Evolutionary conservation across 2,888 invertebrate genomes (phyloP).

Genomic region (Biston betularia): DNA sequence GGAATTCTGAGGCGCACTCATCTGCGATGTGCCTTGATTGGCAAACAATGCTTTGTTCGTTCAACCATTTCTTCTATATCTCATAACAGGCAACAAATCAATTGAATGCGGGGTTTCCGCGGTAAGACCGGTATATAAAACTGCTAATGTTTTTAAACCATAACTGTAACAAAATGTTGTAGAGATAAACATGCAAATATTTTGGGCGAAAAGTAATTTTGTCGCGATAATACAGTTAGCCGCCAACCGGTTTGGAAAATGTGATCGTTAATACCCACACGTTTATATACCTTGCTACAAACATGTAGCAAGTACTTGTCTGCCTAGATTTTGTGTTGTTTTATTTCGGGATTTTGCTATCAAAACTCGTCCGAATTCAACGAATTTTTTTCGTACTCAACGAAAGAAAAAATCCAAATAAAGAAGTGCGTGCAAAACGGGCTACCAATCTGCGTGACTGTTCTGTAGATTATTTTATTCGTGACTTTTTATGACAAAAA

Average conservation of each 20-base stretch:
- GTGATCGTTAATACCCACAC: slow-evolving; percentile 39
- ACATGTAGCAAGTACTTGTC: slow-evolving; percentile 8
- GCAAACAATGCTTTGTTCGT: slow-evolving; percentile 69
- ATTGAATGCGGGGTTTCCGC: slow-evolving; percentile 45
- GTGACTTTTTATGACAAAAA: no score
- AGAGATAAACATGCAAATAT: slow-evolving; percentile 51
- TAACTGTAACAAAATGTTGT: slow-evolving; percentile 42
- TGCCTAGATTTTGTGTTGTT: slow-evolving; percentile 27
- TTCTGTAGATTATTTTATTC: no score
- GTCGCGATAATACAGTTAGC: slow-evolving; percentile 54
- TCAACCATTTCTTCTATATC: slow-evolving; percentile 51
- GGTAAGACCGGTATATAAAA: slow-evolving; percentile 26
- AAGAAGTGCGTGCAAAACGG: no score
- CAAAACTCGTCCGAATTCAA: not conserved
- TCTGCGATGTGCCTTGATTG: slow-evolving; percentile 70
- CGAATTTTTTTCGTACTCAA: not conserved
- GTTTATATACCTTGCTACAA: no score
- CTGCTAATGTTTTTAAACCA: slow-evolving; percentile 33
- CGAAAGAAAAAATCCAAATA: not conserved
- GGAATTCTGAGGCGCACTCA: slow-evolving; percentile 45
- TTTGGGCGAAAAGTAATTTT: slow-evolving; percentile 52
- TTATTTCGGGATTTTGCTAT: not conserved
- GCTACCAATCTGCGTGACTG: no score
- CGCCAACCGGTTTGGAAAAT: slow-evolving; percentile 57
- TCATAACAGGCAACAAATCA: slow-evolving; percentile 49